These are phyloP conservation scores for Liparis tanakae DNA, from an alignment of 2,797 vertebrate species.

Conservation along the genomic window DNA sequence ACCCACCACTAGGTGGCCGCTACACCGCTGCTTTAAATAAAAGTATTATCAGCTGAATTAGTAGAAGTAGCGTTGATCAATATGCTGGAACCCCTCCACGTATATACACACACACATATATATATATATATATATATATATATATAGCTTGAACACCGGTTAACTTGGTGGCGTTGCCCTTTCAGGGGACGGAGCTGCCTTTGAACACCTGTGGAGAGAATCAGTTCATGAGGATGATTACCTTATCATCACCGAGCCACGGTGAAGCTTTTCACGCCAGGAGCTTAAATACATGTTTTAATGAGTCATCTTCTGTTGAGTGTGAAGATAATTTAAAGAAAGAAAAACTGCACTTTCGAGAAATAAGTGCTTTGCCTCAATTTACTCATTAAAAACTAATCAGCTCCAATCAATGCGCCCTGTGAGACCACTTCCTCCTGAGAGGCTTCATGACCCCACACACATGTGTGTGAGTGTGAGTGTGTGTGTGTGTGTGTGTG, in stretches of 20 bases:
- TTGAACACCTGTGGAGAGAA: neutral
- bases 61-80: too few relatives aligned
- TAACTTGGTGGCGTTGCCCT: neutral
- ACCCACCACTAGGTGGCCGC: too few relatives aligned
- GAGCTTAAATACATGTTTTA: conserved; percentile 1
- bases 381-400: neutral
- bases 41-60: too few relatives aligned
- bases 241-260: neutral
- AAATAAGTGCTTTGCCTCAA: neutral
- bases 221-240: neutral
- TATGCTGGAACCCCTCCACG: too few relatives aligned
- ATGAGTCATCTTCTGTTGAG: neutral
- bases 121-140: too few relatives aligned
- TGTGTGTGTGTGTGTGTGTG: conserved; percentile 6
- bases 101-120: too few relatives aligned
- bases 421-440: neutral
- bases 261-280: neutral
- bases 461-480: conserved; percentile 4
- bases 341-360: neutral
- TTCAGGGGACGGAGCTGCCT: neutral
- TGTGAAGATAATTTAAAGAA: conserved; percentile 1
- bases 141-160: too few relatives aligned
- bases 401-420: conserved; percentile 28
- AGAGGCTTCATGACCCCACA: neutral
- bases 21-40: too few relatives aligned